Evolutionary conservation across 2,888 invertebrate genomes (phyloP), one percentile per base, ranked within the genome.

Genomic region (Hirtodrosophila duncani): DNA sequence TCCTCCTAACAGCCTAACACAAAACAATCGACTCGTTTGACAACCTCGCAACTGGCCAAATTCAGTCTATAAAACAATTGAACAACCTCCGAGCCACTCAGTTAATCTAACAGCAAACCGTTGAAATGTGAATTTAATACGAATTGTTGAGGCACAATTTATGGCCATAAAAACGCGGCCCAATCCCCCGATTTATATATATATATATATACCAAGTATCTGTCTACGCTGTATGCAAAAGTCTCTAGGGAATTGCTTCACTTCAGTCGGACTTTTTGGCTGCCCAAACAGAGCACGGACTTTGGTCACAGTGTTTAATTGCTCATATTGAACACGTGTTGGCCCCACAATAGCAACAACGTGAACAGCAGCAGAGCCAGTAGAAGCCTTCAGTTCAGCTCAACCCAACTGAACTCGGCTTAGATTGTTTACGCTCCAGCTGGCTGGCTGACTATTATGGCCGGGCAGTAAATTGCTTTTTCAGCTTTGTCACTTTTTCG

Each of bases 311-410:
- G 62, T 75, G 75, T 75, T 75, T 75, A 75, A 75, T 75, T 81
- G 81, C 81, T 81, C 79, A 81, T 81, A 75, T 75, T 74, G 79
- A 75, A 79, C 75, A 75, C 75, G 81, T 79, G 75, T 81, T 67
- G 49, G 62, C 55, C 37, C 49, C 29, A 45, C 48, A 34, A 33
- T 21, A 46, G 34, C 18, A 30, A 50, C 18, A 36, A 18, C 30
- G 29, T 43, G 14, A 30, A 39, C 23, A 42, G 27, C 33, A 55
- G 7, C 18, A 30, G 13, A 18, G 37, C 16, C 17, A 50, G 29
- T 44, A 53, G 21, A 33, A 14, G 44, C 14, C 21, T 14, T 10
- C 24, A 27, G 14, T 9, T 16, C 9, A 8, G 24, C 0, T n/a
- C 24, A 43, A 3, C 9, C 17, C 8, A 3, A n/a, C 27, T 27